Conservation (phyloP, 2,113 vertebrate genomes). For the Pogonocichla stellata region DNA sequence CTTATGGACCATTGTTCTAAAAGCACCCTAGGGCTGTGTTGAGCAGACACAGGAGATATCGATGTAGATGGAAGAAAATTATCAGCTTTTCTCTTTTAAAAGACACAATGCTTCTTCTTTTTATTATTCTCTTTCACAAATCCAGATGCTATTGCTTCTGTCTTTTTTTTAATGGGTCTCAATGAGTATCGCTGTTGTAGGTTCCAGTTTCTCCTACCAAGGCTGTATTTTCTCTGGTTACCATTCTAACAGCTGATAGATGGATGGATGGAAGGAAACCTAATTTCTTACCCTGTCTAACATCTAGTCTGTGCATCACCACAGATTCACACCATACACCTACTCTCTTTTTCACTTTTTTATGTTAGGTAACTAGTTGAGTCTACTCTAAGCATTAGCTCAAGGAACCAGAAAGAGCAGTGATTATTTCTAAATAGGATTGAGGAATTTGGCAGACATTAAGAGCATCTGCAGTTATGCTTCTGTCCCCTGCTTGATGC, state of each 20-base stretch:
- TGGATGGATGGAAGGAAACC: background rate
- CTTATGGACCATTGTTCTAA: background rate
- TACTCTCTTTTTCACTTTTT: conserved; percentile 1
- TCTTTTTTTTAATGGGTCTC: background rate
- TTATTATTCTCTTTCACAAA: background rate
- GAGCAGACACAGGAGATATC: background rate
- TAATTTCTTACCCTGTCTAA: background rate
- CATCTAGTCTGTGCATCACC: background rate
- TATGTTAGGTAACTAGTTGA: conserved; percentile 17
- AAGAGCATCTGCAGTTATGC: background rate
- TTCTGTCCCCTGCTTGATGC: background rate
- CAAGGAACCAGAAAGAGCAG: background rate
- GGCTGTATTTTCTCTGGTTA: background rate
- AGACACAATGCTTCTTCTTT: background rate
- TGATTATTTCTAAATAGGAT: background rate
- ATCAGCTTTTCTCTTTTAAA: background rate
- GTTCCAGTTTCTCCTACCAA: background rate
- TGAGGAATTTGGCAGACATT: background rate
- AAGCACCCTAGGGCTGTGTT: background rate
- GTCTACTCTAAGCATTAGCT: background rate
- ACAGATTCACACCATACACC: conserved; percentile 21
- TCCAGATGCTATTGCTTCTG: background rate
- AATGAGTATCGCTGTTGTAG: background rate
- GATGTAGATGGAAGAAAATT: background rate
- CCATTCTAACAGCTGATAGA: background rate